phyloP scores from a whole-genome alignment of 2,888 invertebrate genomes.

The Drosophila pseudotalamancana region DNA sequence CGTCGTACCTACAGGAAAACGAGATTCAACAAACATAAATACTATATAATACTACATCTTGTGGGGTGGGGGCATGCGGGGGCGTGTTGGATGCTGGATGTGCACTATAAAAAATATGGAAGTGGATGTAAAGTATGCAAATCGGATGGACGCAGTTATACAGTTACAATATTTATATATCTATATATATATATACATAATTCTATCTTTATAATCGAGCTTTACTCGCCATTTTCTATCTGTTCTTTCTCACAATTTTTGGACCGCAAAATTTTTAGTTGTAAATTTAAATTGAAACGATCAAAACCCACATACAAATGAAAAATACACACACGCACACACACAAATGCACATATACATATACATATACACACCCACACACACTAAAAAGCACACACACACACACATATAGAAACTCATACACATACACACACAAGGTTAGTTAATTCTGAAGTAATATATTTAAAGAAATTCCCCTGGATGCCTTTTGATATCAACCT shows the following conservation, averaged over 20 bases:
- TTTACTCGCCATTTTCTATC: constrained; percentile 41
- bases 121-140: constrained; percentile 25
- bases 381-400: too few relatives aligned
- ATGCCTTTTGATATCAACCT: constrained; percentile 14
- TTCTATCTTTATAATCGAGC: constrained; percentile 37
- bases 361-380: neutral
- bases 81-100: constrained; percentile 8
- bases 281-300: constrained; percentile 45
- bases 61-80: constrained; percentile 29
- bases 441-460: constrained; percentile 51
- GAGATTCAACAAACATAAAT: constrained; percentile 41
- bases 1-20: constrained; percentile 50
- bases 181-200: constrained; percentile 2
- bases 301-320: constrained; percentile 21
- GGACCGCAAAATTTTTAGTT: constrained; percentile 60
- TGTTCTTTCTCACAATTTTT: constrained; percentile 28
- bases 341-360: too few relatives aligned
- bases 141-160: constrained; percentile 40
- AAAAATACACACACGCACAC: neutral
- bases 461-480: constrained; percentile 27
- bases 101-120: constrained; percentile 1
- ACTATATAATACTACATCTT: constrained; percentile 9
- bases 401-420: neutral
- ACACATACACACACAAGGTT: constrained; percentile 12
- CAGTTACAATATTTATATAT: constrained; percentile 50